These are phyloP conservation scores for Diplodus puntazzo DNA, from an alignment of 2,797 vertebrate species.

Conservation along the genomic window DNA sequence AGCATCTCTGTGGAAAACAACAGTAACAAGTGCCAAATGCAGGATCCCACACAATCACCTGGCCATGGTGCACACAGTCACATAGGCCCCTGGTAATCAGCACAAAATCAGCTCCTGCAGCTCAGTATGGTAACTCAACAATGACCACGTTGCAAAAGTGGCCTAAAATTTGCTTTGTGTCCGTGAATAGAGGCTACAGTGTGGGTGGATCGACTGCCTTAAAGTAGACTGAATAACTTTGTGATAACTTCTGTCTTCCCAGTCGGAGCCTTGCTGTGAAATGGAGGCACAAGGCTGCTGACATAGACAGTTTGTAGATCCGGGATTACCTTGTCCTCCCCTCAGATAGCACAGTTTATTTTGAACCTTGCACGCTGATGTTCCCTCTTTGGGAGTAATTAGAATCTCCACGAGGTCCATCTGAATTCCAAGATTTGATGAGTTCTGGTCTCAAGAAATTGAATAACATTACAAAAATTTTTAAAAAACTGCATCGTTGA, in stretches of 20 bases:
- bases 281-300: not conserved
- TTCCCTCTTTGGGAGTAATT: not conserved
- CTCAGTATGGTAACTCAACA: slow-evolving; percentile 41
- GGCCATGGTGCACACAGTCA: slow-evolving; percentile 38
- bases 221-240: slow-evolving; percentile 16
- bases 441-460: not conserved
- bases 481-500: no score
- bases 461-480: not conserved
- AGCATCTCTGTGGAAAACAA: slow-evolving; percentile 75
- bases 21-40: slow-evolving; percentile 69
- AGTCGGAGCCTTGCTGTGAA: not conserved
- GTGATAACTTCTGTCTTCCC: slow-evolving; percentile 25
- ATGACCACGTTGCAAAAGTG: slow-evolving; percentile 29
- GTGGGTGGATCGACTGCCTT: slow-evolving; percentile 11
- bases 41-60: slow-evolving; percentile 72
- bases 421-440: not conserved
- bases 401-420: no score
- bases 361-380: not conserved
- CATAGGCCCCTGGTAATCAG: slow-evolving; percentile 52
- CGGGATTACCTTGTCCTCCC: not conserved
- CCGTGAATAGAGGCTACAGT: slow-evolving; percentile 15
- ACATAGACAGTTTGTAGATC: slow-evolving; percentile 1
- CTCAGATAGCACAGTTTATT: not conserved
- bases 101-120: slow-evolving; percentile 56
- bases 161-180: slow-evolving; percentile 24